A percentile compares a stretch with the other conserved stretches of the same genome.
phyloP scores from a whole-genome alignment of 2,113 vertebrate genomes.

The Cairina moschata region DNA sequence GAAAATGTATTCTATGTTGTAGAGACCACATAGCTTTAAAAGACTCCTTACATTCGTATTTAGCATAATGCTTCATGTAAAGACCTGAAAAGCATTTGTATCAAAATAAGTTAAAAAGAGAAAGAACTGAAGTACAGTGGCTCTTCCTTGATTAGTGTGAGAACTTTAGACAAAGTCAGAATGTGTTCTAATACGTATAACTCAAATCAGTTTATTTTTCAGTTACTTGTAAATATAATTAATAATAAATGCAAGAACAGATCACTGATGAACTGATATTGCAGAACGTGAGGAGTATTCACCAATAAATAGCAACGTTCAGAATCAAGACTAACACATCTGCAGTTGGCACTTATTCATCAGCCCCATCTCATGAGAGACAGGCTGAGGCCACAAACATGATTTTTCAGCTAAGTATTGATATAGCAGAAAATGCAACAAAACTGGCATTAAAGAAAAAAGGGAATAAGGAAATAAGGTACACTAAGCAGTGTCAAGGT shows the following conservation, averaged over 20 bases:
- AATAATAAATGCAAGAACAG: background rate
- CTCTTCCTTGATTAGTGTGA: fast-evolving
- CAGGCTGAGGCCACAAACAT: background rate
- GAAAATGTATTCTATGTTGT: background rate
- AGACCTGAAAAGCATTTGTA: background rate
- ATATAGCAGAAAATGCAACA: background rate
- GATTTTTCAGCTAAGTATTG: background rate
- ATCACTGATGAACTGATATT: background rate
- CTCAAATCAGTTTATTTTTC: background rate
- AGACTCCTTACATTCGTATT: background rate
- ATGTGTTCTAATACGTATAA: background rate
- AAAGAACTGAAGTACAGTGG: background rate
- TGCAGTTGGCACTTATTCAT: background rate
- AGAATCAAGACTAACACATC: background rate
- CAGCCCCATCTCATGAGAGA: background rate
- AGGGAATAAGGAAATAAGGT: background rate
- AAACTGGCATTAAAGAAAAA: background rate
- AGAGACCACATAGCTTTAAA: background rate
- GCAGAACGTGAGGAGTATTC: background rate
- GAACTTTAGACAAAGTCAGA: background rate
- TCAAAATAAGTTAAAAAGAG: background rate
- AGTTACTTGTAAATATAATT: background rate
- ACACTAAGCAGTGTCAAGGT: background rate
- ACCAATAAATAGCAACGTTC: background rate
- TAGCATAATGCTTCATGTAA: background rate